Evolutionary conservation across 2,888 invertebrate species (phyloP).

Genomic region (Unio delphinus): DNA sequence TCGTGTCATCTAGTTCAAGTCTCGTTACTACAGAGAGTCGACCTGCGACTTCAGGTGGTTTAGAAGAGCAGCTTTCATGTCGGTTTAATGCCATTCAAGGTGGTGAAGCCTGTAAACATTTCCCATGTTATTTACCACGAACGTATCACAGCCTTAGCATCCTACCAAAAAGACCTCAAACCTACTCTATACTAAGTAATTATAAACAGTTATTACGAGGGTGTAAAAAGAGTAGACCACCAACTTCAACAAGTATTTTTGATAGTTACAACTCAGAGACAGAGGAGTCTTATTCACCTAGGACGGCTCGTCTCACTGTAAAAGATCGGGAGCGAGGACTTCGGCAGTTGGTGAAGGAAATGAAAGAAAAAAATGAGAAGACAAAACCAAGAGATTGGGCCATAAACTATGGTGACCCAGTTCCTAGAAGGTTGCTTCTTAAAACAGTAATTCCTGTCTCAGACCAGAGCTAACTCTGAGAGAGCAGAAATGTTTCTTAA

Average conservation of each 20-base stretch:
- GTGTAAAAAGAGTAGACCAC: constrained; percentile 30
- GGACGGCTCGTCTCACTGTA: constrained; percentile 35
- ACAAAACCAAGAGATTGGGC: constrained; percentile 54
- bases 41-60: constrained; percentile 1
- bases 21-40: constrained; percentile 14
- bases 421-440: constrained; percentile 44
- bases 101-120: constrained; percentile 38
- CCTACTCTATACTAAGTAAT: constrained; percentile 41
- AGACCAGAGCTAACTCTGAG: too few relatives aligned
- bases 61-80: constrained; percentile 26
- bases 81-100: constrained; percentile 28
- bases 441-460: constrained; percentile 46
- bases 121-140: constrained; percentile 49
- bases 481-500: too few relatives aligned
- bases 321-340: constrained; percentile 51
- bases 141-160: constrained; percentile 50
- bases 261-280: constrained; percentile 4
- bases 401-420: constrained; percentile 52
- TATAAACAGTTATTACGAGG: constrained; percentile 33
- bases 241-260: constrained; percentile 15
- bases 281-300: constrained; percentile 7
- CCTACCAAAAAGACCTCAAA: constrained; percentile 20
- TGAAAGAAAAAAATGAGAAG: constrained; percentile 49
- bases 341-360: constrained; percentile 45
- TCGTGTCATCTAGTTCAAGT: constrained; percentile 22